Evolutionary conservation across 2,888 invertebrate species (phyloP).

Genomic region (Athalia rosae): DNA sequence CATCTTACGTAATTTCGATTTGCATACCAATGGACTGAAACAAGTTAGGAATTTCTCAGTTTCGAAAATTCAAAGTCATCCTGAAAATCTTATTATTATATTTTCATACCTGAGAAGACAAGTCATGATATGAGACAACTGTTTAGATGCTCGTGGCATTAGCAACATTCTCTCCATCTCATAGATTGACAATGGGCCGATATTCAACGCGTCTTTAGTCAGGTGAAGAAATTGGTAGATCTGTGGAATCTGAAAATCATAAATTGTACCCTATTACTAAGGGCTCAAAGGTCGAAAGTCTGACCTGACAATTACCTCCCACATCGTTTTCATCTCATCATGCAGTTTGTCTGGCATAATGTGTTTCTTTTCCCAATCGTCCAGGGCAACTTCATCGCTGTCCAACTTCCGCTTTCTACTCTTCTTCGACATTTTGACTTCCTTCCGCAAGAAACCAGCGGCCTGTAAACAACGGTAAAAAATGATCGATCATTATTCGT

Average conservation of each 20-base stretch:
- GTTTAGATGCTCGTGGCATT: slow-evolving; percentile 76
- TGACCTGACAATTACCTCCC: slow-evolving; percentile 74
- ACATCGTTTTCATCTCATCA: slow-evolving; percentile 75
- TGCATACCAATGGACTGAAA: slow-evolving; percentile 68
- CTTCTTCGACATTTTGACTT: slow-evolving; percentile 57
- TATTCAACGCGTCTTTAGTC: slow-evolving; percentile 74
- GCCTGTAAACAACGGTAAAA: slow-evolving; percentile 5
- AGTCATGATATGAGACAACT: slow-evolving; percentile 76
- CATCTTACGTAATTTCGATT: slow-evolving; percentile 71
- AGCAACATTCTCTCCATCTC: slow-evolving; percentile 78
- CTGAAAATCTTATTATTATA: not conserved
- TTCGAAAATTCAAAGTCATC: slow-evolving; percentile 14
- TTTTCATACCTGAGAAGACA: slow-evolving; percentile 73
- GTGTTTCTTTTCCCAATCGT: slow-evolving; percentile 74
- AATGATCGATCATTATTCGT: not conserved
- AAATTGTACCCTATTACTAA: slow-evolving; percentile 15
- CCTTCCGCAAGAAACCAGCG: not conserved
- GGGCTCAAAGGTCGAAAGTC: not conserved
- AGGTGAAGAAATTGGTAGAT: slow-evolving; percentile 77
- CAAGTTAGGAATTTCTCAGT: slow-evolving; percentile 39
- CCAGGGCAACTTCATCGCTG: slow-evolving; percentile 69
- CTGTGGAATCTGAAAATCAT: slow-evolving; percentile 75
- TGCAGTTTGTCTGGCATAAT: slow-evolving; percentile 69
- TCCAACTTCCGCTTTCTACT: slow-evolving; percentile 70
- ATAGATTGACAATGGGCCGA: slow-evolving; percentile 76